Evolutionary conservation across 1,140 invertebrate species (phyloP), one percentile per base, ranked within the genome.

Genomic region (fruit fly (Drosophila melanogaster)): DNA sequence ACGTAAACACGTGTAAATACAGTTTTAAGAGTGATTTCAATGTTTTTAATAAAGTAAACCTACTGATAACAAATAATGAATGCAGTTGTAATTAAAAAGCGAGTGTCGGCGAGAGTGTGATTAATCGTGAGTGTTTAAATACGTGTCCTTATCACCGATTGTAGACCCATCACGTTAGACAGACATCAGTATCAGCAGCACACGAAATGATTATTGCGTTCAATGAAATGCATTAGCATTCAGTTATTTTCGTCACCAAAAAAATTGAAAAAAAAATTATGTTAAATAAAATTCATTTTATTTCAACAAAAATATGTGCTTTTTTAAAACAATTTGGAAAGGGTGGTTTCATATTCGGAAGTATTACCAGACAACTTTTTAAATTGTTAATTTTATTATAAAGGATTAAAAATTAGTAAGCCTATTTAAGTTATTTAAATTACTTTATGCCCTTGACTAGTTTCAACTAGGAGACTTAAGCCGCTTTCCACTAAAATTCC

Each of bases 1-100:
- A 66, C 57, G 56, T 71, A 70, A 81, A 51, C 83, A 56, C 83
- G 79, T 86, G 83, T 86, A 86, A 81, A 86, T 86, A 86, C 46
- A 79, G 41, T 59, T 67, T 66, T 50, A 79, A 60, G 60, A 71
- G 83, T 72, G 61, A 75, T 70, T 69, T 30, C 44, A 44, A 70
- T 50, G 57, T 75, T 76, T 76, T 87, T 75, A 70, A 70, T 70
- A 56, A 70, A 87, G 83, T 87, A 81, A 87, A 87, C 71, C 50
- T 65, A 86, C 77, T 81, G 64, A 87, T 86, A 87, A 86, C 51
- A 55, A 57, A 66, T 65, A 75, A 66, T 77, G 60, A 26, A 61
- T 69, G 56, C 37, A 55, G 40, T 43, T 49, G 54, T 67, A 69
- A 70, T 70, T 70, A 46, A 70, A 67, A 35, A 24, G 67, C 50